Evolutionary conservation across 2,797 vertebrate genomes (phyloP).

Genomic region (Tinamus major): DNA sequence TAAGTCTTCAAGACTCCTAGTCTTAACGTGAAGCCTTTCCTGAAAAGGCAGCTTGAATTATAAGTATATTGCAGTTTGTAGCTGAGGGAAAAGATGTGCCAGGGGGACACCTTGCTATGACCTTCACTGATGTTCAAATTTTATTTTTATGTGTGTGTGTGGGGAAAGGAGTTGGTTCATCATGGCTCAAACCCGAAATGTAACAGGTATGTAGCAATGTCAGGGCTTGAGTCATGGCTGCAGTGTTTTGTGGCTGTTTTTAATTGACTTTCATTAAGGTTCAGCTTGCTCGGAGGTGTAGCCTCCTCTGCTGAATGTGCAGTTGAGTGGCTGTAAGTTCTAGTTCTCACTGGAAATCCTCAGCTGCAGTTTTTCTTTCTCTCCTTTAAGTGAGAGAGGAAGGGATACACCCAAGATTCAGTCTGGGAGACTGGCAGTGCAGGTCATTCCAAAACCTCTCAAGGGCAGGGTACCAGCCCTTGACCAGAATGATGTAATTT

Average conservation of each 20-base stretch:
- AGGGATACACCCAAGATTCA: background rate
- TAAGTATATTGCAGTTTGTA: background rate
- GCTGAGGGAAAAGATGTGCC: background rate
- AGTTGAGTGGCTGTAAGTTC: background rate
- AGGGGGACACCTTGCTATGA: background rate
- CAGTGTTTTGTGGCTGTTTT: constrained; percentile 46
- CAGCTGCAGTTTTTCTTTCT: background rate
- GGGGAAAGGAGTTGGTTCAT: constrained; percentile 29
- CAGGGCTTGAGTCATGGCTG: constrained; percentile 52
- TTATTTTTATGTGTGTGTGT: background rate
- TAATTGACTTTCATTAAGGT: constrained; percentile 48
- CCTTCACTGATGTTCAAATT: constrained; percentile 40
- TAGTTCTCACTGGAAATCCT: background rate
- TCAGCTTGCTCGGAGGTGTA: constrained; percentile 5
- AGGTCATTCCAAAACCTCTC: background rate
- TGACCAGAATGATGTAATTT: background rate
- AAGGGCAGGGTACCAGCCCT: constrained; percentile 35
- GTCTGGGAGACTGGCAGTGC: background rate
- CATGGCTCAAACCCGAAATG: constrained; percentile 32
- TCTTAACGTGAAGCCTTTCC: background rate
- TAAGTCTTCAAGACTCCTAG: background rate
- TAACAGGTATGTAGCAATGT: constrained; percentile 50
- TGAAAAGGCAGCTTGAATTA: background rate
- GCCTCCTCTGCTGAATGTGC: background rate
- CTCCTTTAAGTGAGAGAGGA: background rate